Percentiles rank a stretch among this genome's conserved stretches.
phyloP scores from a whole-genome alignment of 2,797 vertebrate genomes.

The Bucorvus abyssinicus region DNA sequence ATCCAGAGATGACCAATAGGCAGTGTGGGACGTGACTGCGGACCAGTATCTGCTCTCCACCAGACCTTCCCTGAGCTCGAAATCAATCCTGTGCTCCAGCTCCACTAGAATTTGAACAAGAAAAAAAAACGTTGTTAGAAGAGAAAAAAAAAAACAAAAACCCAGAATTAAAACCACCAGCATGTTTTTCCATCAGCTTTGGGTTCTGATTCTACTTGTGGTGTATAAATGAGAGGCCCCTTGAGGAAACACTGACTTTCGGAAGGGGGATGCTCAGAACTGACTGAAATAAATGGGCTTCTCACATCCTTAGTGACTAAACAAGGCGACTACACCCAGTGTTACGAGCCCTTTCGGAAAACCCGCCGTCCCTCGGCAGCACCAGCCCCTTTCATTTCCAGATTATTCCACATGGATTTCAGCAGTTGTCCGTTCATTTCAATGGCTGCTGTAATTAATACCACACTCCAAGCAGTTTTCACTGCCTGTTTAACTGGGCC shows the following conservation, averaged over 20 bases:
- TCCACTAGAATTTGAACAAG: slow-evolving; percentile 81
- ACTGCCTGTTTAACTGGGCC: neutral
- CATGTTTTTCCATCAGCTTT: fast-evolving
- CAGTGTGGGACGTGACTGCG: slow-evolving; percentile 95
- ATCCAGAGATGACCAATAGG: slow-evolving; percentile 96
- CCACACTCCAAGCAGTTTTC: slow-evolving; percentile 6
- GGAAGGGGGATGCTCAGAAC: neutral
- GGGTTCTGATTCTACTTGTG: neutral
- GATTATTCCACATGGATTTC: neutral
- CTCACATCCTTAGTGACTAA: neutral
- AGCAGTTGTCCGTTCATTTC: slow-evolving; percentile 5
- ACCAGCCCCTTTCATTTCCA: neutral
- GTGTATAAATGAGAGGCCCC: no score
- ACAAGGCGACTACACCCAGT: neutral
- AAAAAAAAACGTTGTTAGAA: neutral
- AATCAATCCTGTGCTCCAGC: slow-evolving; percentile 94
- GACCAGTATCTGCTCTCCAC: slow-evolving; percentile 99
- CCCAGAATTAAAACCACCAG: no score
- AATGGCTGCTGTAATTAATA: slow-evolving; percentile 39
- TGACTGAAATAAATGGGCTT: neutral
- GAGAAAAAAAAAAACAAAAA: neutral
- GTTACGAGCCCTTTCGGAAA: neutral
- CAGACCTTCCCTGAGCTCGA: slow-evolving; percentile 93
- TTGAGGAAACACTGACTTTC: neutral
- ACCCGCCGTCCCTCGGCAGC: neutral